phyloP scores from a whole-genome alignment of 2,113 vertebrate species.

The Todiramphus chloris region DNA sequence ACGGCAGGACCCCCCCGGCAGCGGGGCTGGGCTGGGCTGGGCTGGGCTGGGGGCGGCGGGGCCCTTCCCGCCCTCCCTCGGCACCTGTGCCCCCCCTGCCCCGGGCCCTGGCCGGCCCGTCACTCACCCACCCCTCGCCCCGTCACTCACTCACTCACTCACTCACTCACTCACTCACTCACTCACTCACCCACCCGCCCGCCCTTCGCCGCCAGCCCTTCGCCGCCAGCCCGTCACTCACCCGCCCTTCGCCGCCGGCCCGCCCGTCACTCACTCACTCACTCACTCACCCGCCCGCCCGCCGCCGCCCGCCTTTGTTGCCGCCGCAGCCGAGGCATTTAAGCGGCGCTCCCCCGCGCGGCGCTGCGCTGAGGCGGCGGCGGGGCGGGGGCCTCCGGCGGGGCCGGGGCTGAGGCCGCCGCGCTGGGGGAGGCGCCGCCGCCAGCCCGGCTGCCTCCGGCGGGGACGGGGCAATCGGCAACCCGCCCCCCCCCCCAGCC shows the following conservation, averaged over 20 bases:
- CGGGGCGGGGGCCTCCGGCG: not conserved
- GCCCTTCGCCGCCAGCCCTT: too few species aligned
- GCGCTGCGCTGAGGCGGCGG: not conserved
- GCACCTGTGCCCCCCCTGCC: not conserved
- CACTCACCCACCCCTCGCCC: too few species aligned
- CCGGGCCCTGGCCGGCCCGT: not conserved
- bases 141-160: too few species aligned
- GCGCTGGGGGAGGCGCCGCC: not conserved
- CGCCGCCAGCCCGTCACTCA: too few species aligned
- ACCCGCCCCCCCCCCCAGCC: too few species aligned
- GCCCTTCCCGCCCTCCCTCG: not conserved
- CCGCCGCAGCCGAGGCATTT: not conserved
- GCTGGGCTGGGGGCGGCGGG: not conserved
- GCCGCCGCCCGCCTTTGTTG: constrained; percentile 27
- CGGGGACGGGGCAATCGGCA: not conserved
- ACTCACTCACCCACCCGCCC: too few species aligned
- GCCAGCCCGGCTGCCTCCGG: not conserved
- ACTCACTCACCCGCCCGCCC: not conserved
- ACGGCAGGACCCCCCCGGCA: too few species aligned
- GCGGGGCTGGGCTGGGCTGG: not conserved
- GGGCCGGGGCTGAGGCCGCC: not conserved
- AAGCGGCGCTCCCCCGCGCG: not conserved
- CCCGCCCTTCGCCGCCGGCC: not conserved
- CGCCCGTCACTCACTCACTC: too few species aligned
- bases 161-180: too few species aligned